A percentile compares a stretch with the other conserved stretches of the same genome.
Evolutionary conservation across 2,888 invertebrate species (phyloP).

Genomic region (Dastarcus helophoroides): DNA sequence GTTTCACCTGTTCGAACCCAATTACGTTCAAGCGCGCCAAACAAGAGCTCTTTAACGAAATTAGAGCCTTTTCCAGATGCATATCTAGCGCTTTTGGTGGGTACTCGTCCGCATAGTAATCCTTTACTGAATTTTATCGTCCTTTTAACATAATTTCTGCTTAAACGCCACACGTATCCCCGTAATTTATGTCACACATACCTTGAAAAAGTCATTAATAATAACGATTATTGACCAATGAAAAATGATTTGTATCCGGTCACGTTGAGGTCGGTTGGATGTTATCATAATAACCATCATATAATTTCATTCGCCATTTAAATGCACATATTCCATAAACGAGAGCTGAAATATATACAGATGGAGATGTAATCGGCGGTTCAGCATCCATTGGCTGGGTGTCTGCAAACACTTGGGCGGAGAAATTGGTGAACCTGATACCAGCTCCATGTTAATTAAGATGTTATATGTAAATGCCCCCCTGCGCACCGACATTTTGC

Average conservation of each 20-base stretch:
- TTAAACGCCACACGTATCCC: background rate
- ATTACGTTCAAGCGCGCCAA: too few relatives aligned
- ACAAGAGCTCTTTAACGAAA: too few relatives aligned
- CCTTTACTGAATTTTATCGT: too few relatives aligned
- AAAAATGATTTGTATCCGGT: conserved; percentile 7
- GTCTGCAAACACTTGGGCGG: conserved; percentile 32
- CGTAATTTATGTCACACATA: background rate
- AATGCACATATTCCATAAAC: conserved; percentile 11
- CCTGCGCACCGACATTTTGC: too few relatives aligned
- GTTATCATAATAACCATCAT: conserved; percentile 15
- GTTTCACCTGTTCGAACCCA: too few relatives aligned
- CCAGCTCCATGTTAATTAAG: conserved; percentile 32
- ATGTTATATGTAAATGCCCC: conserved; percentile 33
- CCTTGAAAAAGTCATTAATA: background rate
- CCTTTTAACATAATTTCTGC: too few relatives aligned
- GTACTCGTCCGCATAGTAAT: too few relatives aligned
- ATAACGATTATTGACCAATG: background rate
- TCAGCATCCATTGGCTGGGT: conserved; percentile 20
- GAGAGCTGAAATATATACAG: conserved; percentile 14
- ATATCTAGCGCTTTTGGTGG: too few relatives aligned
- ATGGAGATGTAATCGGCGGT: conserved; percentile 14
- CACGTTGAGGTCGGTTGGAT: conserved; percentile 1
- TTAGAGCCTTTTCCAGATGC: too few relatives aligned
- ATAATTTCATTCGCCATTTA: conserved; percentile 17
- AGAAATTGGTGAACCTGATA: conserved; percentile 23